Percentiles rank a stretch among this genome's conserved stretches.
Conservation (phyloP, 2,888 invertebrate genomes). For the Apodemia duryi region DNA sequence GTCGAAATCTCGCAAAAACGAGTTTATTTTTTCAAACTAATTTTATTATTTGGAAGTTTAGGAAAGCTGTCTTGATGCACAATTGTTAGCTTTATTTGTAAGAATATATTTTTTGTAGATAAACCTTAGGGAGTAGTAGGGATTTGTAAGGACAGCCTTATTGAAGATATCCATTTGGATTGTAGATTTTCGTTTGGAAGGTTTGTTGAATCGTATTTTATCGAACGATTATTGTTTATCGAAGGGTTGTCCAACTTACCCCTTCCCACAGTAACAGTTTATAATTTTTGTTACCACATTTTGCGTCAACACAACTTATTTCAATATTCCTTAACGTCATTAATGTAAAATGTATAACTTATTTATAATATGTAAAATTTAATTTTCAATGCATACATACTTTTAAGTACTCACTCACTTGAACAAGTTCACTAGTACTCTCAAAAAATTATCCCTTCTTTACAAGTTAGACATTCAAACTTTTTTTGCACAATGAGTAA, state of each 20-base stretch:
- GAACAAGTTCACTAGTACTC: too few species aligned
- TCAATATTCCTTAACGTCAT: too few species aligned
- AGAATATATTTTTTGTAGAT: conserved; percentile 78
- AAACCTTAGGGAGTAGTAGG: conserved; percentile 73
- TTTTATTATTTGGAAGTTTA: conserved; percentile 14
- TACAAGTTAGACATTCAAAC: too few species aligned
- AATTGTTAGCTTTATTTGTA: conserved; percentile 74
- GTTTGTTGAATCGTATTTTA: conserved; percentile 47
- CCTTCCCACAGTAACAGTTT: neutral
- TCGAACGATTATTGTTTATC: conserved; percentile 3
- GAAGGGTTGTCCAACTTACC: neutral
- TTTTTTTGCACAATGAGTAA: conserved; percentile 6
- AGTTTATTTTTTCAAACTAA: conserved; percentile 33
- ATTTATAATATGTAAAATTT: too few species aligned
- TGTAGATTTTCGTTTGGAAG: conserved; percentile 55
- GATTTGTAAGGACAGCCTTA: conserved; percentile 54
- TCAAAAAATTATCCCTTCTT: too few species aligned
- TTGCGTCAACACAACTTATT: too few species aligned
- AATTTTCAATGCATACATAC: too few species aligned
- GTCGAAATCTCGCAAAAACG: conserved; percentile 75
- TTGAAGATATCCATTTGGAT: conserved; percentile 61
- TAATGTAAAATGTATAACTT: too few species aligned
- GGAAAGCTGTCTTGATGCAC: conserved; percentile 54
- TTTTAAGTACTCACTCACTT: too few species aligned
- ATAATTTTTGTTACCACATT: neutral